Evolutionary conservation across 2,113 vertebrate species (phyloP).

Genomic region (Formicarius rufipectus): DNA sequence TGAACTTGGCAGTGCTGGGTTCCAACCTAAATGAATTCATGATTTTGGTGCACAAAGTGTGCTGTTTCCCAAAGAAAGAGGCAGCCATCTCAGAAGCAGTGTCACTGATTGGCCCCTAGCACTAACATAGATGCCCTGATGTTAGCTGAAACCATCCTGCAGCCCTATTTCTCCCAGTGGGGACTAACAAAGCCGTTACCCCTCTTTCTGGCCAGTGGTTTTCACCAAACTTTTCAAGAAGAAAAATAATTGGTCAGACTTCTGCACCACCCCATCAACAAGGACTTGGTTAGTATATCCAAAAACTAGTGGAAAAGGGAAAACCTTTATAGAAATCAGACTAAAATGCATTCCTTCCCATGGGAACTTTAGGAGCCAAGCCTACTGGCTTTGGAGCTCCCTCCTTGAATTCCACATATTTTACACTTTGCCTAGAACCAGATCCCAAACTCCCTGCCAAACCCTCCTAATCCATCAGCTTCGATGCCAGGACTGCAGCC

Average conservation of each 20-base stretch:
- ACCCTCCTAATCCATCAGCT: background rate
- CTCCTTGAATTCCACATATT: slow-evolving; percentile 34
- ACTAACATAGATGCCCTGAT: background rate
- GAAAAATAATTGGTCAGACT: background rate
- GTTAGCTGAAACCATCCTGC: background rate
- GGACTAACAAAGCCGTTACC: background rate
- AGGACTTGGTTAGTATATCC: background rate
- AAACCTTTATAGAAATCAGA: background rate
- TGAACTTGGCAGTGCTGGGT: background rate
- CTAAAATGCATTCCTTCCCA: background rate
- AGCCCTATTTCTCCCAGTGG: background rate
- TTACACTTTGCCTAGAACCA: slow-evolving; percentile 25
- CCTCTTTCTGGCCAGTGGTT: background rate
- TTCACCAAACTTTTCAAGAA: background rate
- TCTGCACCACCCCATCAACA: background rate
- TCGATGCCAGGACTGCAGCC: background rate
- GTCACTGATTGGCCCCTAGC: background rate
- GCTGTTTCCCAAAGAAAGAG: background rate
- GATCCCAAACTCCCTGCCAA: background rate
- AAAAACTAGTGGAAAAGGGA: slow-evolving; percentile 1
- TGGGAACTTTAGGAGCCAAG: slow-evolving; percentile 8
- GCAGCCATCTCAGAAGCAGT: background rate
- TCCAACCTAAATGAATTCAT: background rate
- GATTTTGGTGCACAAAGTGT: background rate
- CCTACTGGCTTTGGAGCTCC: background rate